Evolutionary conservation across 35 echinoderm and acorn worm species (phyloP), one percentile per base, ranked within the genome.

Genomic region (Lytechinus variegatus): DNA sequence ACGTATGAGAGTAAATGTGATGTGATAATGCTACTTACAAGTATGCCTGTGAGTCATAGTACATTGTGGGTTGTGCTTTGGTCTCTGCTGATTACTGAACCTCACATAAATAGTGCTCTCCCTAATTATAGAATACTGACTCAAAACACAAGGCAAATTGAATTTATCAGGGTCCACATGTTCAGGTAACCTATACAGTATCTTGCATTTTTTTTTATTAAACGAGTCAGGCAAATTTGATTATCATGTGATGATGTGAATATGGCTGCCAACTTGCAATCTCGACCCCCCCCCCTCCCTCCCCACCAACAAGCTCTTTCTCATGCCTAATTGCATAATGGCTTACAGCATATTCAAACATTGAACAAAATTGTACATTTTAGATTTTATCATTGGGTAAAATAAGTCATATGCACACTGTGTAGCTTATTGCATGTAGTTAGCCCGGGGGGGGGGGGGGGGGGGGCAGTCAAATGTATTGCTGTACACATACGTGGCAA

Each of bases 121-220:
- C 6, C 66, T 79, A 79, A 79, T 79, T 79, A 79, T 79, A 79
- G 66, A 79, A 79, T 79, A 79, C 66, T 79, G 66, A 79, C 66
- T 79, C 66, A 79, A 79, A 79, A 79, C 66, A 79, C 66, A 79
- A n/a, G 66, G 66, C 19, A 79, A 79, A 79, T 79, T 79, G 8
- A 16, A 79, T 79, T 79, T n/a, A 79, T 9, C 56, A 58, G 13
- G 66, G 19, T 24, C 8, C 7, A 24, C 19, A n/a, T 16, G 66
- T 79, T 7, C 66, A 79, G 19, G 56, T 58, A 58, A 9, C 13
- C 9, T 58, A 9, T 56, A 9, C 9, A 11, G 56, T 58, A 9
- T 11, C 7, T 58, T 9, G 9, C 9, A 58, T 58, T 11, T 9
- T n/a, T n/a, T n/a, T n/a, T n/a, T n/a, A n/a, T n/a, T 58, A 19